phyloP scores from a whole-genome alignment of 1,140 invertebrate genomes.

The Diabrotica undecimpunctata region DNA sequence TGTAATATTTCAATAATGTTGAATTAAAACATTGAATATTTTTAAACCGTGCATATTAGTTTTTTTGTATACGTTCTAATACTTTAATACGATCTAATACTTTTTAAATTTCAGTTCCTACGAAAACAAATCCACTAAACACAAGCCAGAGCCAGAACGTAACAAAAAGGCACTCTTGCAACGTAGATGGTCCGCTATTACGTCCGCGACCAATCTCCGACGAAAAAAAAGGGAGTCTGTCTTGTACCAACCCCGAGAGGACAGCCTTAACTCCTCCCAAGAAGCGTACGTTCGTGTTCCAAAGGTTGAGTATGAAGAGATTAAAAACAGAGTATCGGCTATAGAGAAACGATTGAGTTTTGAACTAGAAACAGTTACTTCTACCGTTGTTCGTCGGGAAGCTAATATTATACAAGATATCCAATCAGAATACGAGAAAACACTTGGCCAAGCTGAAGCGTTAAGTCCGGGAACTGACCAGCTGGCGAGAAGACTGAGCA shows the following conservation, averaged over 20 bases:
- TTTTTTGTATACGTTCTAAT: not conserved
- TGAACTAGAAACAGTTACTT: constrained; percentile 57
- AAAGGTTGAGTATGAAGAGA: constrained; percentile 71
- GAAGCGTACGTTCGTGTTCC: constrained; percentile 62
- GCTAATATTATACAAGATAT: constrained; percentile 51
- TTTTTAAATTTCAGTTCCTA: not conserved
- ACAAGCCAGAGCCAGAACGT: not conserved
- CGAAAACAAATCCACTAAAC: not conserved
- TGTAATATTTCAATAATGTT: too few species aligned
- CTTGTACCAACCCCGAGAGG: constrained; percentile 13
- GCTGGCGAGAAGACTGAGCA: constrained; percentile 63
- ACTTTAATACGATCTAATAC: not conserved
- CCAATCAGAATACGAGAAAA: constrained; percentile 68
- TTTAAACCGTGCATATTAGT: not conserved
- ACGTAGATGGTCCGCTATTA: constrained; percentile 40
- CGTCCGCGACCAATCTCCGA: constrained; percentile 7
- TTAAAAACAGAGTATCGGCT: constrained; percentile 66
- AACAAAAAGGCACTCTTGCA: constrained; percentile 23
- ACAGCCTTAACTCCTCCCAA: constrained; percentile 8
- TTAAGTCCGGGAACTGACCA: constrained; percentile 63
- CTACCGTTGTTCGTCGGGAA: constrained; percentile 25
- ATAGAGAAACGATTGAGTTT: constrained; percentile 67
- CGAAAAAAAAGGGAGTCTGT: constrained; percentile 23
- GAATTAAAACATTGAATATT: too few species aligned
- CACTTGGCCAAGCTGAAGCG: constrained; percentile 61